Conservation (phyloP, 2,888 invertebrate species). For the Brachyopa scutellaris region DNA sequence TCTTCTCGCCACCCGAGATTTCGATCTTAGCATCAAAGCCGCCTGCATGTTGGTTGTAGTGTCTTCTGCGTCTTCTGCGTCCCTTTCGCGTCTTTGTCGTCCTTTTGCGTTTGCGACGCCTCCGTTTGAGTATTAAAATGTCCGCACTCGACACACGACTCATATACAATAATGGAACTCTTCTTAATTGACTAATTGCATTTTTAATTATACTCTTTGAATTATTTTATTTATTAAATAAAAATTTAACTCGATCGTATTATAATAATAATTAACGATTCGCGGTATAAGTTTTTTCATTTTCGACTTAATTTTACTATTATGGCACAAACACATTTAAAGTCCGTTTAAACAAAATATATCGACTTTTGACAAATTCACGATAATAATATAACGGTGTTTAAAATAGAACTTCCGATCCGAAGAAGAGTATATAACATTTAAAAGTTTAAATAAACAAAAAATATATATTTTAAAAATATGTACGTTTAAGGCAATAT, state of each 20-base stretch:
- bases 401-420: conserved; percentile 23
- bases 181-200: conserved; percentile 60
- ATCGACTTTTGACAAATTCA: conserved; percentile 47
- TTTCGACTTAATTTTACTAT: conserved; percentile 79
- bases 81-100: conserved; percentile 73
- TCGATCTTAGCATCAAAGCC: conserved; percentile 95
- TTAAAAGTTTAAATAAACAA: too few relatives aligned
- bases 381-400: conserved; percentile 27
- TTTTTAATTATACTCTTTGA: not conserved
- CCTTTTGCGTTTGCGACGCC: conserved; percentile 74
- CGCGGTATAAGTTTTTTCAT: conserved; percentile 74
- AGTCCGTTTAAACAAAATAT: conserved; percentile 59
- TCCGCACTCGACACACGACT: conserved; percentile 77
- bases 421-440: conserved; percentile 49
- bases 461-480: too few relatives aligned
- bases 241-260: conserved; percentile 57
- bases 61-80: conserved; percentile 74
- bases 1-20: conserved; percentile 91
- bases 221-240: conserved; percentile 33
- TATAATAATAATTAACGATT: conserved; percentile 30
- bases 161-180: conserved; percentile 74
- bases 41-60: conserved; percentile 89
- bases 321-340: conserved; percentile 79
- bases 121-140: conserved; percentile 76
- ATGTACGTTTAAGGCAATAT: conserved; percentile 42